Percentiles rank a stretch among this genome's conserved stretches.
phyloP scores from a whole-genome alignment of 2,888 invertebrate species.

The Drosophila demipolita region DNA sequence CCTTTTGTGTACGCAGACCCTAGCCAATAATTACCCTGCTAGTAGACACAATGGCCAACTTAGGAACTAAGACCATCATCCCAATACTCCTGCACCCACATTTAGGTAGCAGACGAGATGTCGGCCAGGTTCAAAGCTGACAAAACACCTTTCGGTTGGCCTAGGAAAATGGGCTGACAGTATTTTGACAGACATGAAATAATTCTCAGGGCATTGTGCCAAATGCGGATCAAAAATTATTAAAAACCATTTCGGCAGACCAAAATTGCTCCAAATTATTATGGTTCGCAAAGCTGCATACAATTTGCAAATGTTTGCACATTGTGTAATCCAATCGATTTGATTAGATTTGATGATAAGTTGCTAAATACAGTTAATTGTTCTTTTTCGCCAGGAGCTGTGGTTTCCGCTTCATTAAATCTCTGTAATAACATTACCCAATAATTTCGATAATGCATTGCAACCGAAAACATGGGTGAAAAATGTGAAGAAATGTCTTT shows the following conservation, averaged over 20 bases:
- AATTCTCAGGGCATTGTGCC: conserved; percentile 4
- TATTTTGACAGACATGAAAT: conserved; percentile 61
- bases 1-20: conserved; percentile 51
- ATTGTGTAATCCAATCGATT: conserved; percentile 52
- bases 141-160: conserved; percentile 35
- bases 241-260: conserved; percentile 58
- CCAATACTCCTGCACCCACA: conserved; percentile 34
- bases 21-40: conserved; percentile 50
- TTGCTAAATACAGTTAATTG: conserved; percentile 41
- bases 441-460: background rate
- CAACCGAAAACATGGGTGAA: background rate
- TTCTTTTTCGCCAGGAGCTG: conserved; percentile 58
- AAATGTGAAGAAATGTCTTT: background rate
- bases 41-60: conserved; percentile 40
- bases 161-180: conserved; percentile 56
- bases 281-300: conserved; percentile 39
- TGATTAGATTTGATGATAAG: conserved; percentile 33
- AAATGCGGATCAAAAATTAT: conserved; percentile 7
- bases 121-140: conserved; percentile 66
- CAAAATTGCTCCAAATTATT: conserved; percentile 7
- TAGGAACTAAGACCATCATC: conserved; percentile 23
- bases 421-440: background rate
- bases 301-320: conserved; percentile 13
- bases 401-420: conserved; percentile 40
- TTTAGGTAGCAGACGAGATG: conserved; percentile 57